phyloP scores from a whole-genome alignment of 1,140 invertebrate genomes.

The Phenacoccus solenopsis region DNA sequence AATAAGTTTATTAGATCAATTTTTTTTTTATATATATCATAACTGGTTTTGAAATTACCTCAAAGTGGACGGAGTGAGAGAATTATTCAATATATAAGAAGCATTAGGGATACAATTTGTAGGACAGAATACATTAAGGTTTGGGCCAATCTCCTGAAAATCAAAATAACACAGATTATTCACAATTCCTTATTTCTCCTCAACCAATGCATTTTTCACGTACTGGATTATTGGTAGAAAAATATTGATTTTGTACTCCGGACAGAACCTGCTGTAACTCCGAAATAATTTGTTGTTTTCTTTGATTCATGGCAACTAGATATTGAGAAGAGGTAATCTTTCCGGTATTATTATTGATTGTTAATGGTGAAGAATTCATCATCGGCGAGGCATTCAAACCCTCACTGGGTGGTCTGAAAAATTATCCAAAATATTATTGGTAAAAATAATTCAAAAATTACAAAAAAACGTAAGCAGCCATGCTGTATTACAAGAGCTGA shows the following conservation, averaged over 20 bases:
- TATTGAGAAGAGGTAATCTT: constrained; percentile 4
- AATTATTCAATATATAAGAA: background rate
- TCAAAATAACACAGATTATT: background rate
- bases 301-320: background rate
- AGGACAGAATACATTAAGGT: background rate
- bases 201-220: background rate
- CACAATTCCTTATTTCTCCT: background rate
- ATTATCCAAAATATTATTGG: background rate
- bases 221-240: background rate
- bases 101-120: background rate
- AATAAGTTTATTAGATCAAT: too few relatives aligned
- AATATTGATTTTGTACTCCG: constrained; percentile 1
- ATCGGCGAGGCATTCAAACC: background rate
- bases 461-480: too few relatives aligned
- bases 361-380: background rate
- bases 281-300: constrained; percentile 12
- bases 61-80: background rate
- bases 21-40: too few relatives aligned
- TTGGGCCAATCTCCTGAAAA: background rate
- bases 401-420: background rate
- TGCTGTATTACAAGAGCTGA: too few relatives aligned
- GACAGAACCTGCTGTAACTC: constrained; percentile 7
- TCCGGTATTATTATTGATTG: background rate
- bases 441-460: too few relatives aligned
- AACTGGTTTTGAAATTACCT: too few relatives aligned